Base-by-base conservation (phyloP, 2,113 vertebrate species). In the Phalacrocorax brasilianus region DNA sequence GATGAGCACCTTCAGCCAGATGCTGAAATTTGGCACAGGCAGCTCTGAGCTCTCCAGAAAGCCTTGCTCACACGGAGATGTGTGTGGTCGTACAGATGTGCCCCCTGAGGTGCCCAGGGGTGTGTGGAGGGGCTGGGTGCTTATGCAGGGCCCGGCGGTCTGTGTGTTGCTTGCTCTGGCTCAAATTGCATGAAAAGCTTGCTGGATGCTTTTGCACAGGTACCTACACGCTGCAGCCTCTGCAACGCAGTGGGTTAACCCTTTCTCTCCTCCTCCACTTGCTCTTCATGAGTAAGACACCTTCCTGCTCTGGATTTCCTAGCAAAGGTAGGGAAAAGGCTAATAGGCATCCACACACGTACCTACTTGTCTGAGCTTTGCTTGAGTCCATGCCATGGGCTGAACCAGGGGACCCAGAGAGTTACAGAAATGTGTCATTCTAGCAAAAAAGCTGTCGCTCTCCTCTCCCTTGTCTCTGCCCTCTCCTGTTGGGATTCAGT, bases 51-150 rank as follows among this genome's bases (percentile, higher is more conserved):
- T 17, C 40, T 73, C 8, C 42, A 58, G 76, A 44, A 71, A 50
- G 35, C 55, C 47, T 33, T 5, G 32, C 4, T 42, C 12, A 0
- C 1, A 0, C 3, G 8, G 73, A 28, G n/a, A 0, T 13, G 26
- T 28, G 42, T 15, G 32, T 47, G 32, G 3, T 2, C 13, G 0
- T 6, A 7, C 16, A 44, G 33, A 26, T 6, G 27, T 38, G 75
- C 16, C 38, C 11, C 1, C 4, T 44, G 27, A 12, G 5, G 33
- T 2, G 23, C 44, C 27, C 7, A 0, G 1, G 42, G 65, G n/a
- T 1, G 8, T 7, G 14, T 5, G 19, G 26, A 52, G 50, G 1
- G 1, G 52, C 13, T 38, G 47, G 49, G 26, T 56, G 85, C 62
- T 75, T 8, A 19, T 44, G 56, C 35, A 33, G 52, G 42, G n/a